phyloP scores from a whole-genome alignment of 2,113 vertebrate species.

The Mungos mungo region DNA sequence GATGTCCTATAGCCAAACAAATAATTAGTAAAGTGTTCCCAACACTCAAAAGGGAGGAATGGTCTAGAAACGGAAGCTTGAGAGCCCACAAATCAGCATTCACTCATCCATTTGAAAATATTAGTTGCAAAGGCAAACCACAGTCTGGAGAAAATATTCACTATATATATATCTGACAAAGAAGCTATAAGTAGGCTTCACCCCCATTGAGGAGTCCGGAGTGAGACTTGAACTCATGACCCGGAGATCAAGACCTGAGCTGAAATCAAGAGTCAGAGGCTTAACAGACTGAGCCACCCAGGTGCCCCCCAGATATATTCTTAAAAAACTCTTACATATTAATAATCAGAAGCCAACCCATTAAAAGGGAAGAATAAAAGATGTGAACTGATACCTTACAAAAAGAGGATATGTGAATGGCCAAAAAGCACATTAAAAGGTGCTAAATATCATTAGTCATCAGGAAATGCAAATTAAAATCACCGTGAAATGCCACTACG shows the following conservation, averaged over 20 bases:
- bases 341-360: neutral
- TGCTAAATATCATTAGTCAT: neutral
- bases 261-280: too few relatives aligned
- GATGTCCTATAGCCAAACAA: neutral
- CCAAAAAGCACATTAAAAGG: neutral
- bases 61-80: neutral
- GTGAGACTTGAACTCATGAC: too few relatives aligned
- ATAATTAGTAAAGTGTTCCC: neutral
- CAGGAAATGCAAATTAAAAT: neutral
- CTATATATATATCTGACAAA: neutral
- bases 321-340: neutral
- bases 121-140: neutral
- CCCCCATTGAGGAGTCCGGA: too few relatives aligned
- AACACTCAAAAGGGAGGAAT: neutral
- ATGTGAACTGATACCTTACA: neutral
- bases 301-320: neutral
- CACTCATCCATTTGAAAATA: neutral
- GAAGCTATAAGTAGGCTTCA: neutral
- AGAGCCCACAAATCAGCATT: neutral
- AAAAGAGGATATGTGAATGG: neutral
- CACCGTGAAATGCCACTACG: neutral
- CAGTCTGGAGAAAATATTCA: neutral
- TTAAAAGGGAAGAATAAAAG: neutral
- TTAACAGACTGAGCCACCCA: too few relatives aligned
- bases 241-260: too few relatives aligned